Percentiles rank a stretch among this genome's conserved stretches.
Evolutionary conservation across 2,888 invertebrate genomes (phyloP).

Genomic region (Oxyteleia sp.): DNA sequence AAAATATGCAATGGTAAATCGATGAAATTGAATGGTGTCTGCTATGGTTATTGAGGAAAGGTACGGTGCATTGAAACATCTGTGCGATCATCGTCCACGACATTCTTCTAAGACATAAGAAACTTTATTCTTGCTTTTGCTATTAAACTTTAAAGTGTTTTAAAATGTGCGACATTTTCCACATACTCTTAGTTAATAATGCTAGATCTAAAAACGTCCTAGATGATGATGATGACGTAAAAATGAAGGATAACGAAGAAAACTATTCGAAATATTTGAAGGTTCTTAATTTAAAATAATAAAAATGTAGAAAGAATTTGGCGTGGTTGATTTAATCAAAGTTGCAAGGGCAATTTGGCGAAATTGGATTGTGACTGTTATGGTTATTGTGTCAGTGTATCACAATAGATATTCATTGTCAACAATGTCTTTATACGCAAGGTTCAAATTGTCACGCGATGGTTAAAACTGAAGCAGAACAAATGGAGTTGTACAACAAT

Average conservation of each 20-base stretch:
- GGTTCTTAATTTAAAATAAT: not conserved
- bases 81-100: conserved; percentile 44
- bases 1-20: no score
- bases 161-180: conserved; percentile 28
- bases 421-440: conserved; percentile 5
- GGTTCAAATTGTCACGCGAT: conserved; percentile 13
- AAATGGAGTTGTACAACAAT: not conserved
- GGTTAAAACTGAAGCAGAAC: not conserved
- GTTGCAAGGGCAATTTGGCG: conserved; percentile 11
- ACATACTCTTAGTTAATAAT: conserved; percentile 66
- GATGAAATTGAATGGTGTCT: no score
- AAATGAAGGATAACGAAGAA: conserved; percentile 8
- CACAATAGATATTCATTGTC: conserved; percentile 40
- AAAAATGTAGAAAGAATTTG: no score
- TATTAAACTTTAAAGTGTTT: conserved; percentile 36
- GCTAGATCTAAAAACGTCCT: conserved; percentile 1
- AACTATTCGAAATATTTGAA: not conserved
- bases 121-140: conserved; percentile 24
- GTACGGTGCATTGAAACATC: conserved; percentile 4
- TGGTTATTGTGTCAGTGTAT: conserved; percentile 43
- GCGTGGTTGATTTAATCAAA: not conserved
- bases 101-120: conserved; percentile 33
- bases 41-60: conserved; percentile 37
- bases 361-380: conserved; percentile 8
- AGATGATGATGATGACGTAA: not conserved